Evolutionary conservation across 2,113 vertebrate species (phyloP), one percentile per base, ranked within the genome.

Genomic region (Hippopotamus amphibius): DNA sequence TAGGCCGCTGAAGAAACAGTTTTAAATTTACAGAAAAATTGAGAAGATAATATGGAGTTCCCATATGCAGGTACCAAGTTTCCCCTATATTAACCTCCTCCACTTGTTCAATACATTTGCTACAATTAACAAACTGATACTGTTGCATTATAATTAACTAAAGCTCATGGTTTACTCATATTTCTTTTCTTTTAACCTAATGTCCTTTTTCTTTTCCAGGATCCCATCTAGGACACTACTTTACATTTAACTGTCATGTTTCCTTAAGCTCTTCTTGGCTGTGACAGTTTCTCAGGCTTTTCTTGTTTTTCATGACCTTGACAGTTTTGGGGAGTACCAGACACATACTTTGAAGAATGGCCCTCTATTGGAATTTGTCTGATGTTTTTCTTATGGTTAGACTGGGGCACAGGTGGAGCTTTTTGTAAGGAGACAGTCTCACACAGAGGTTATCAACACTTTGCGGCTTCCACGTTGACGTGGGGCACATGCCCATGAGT

Each of bases 1-100:
- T 90, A 93, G 71, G 41, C 21, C 2, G 21, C 88, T 71, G 66
- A 94, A 86, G 94, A 43, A 69, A 68, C 7, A 65, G 22, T 22
- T 93, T 85, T 88, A 80, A 41, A 71, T 95, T 53, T 68, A 91
- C 6, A 71, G 66, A 95, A 77, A 84, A 82, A 61, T 57, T 57
- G 79, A 96, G 74, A 82, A 2, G 33, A 53, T 41, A 65, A 14
- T n/a, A n/a, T 26, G 55, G 48, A 77, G 33, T 69, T 84, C 33
- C 41, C 59, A 72, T 37, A 61, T 26, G 30, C 11, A 13, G 6
- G 4, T 81, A n/a, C 10, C 37, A 28, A 80, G 5, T 17, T 61
- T 71, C 21, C 33, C 46, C 55, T 69, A 28, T 74, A 17, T 87
- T 82, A 48, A 66, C 30, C 43, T 19, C 66, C 65, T 83, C 74